phyloP scores from a whole-genome alignment of 2,113 vertebrate genomes.

The Mugil cephalus region DNA sequence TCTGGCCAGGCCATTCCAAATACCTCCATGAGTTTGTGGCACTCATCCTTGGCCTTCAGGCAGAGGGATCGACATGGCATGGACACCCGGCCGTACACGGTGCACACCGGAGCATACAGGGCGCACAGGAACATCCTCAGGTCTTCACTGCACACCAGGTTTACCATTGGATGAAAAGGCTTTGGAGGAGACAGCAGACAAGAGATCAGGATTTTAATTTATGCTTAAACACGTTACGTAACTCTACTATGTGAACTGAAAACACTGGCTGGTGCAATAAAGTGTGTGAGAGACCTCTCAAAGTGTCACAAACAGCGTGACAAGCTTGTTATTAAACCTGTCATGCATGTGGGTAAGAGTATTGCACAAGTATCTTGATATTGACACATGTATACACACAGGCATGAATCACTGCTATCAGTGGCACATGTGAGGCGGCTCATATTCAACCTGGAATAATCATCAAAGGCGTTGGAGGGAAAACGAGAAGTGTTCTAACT shows the following conservation, averaged over 20 bases:
- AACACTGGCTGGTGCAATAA: not conserved
- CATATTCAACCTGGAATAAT: conserved; percentile 55
- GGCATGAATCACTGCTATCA: conserved; percentile 22
- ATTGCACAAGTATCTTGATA: conserved; percentile 6
- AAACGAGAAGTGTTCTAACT: conserved; percentile 9
- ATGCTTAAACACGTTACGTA: not conserved
- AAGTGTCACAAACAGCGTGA: conserved; percentile 1
- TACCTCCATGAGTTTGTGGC: conserved; percentile 96
- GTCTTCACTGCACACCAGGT: conserved; percentile 94
- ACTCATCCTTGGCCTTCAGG: conserved; percentile 90
- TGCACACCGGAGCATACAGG: conserved; percentile 94
- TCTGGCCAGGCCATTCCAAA: conserved; percentile 96
- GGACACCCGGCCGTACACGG: conserved; percentile 92
- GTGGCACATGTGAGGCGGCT: conserved; percentile 29
- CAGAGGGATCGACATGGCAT: conserved; percentile 94
- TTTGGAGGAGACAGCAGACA: conserved; percentile 57
- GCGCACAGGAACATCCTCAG: conserved; percentile 96
- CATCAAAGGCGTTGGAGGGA: conserved; percentile 48
- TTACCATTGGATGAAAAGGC: conserved; percentile 98
- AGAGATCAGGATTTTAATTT: not conserved
- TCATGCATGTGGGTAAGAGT: not conserved
- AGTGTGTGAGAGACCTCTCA: not conserved
- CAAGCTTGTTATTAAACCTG: conserved; percentile 34
- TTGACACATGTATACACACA: conserved; percentile 5
- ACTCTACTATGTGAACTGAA: not conserved